Evolutionary conservation across 1,140 invertebrate genomes (phyloP), one percentile per base, ranked within the genome.

Genomic region (Contarinia nasturtii): DNA sequence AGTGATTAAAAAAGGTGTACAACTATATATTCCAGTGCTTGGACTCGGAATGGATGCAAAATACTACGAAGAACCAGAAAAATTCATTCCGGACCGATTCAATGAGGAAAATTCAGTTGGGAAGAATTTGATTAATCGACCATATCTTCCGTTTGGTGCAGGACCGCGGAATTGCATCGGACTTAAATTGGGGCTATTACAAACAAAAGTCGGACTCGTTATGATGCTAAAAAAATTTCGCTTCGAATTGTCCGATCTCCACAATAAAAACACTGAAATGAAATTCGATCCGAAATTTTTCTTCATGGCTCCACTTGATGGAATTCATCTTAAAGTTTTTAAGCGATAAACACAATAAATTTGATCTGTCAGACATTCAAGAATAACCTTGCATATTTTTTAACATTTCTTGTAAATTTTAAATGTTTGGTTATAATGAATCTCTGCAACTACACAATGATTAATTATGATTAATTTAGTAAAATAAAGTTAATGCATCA

Each of bases 61-160:
- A n/a, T 65, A 73, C 45, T 85, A 70, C 58, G 66, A 72, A 2
- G 63, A 83, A 50, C 81, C 82, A 7, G 66, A 76, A 7, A 61
- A 55, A 12, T 86, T 80, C 52, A 67, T 79, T 60, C 82, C 82
- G 0, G 74, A 80, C 37, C 62, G 79, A 51, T 84, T 83, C 55
- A 57, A 61, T 11, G 59, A 68, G 2, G 71, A 73, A 52, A 66
- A 67, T 59, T 74, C 17, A 46, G 37, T 14, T 14, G 14, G 17
- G 7, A 40, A n/a, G 17, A 15, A 15, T 14, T 7, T 15, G 3
- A 7, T 14, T 3, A 40, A 1, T 75, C 57, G 54, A 84, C 51
- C 54, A 18, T 55, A 54, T 11, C 54, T 81, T 40, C 74, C 81
- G 2, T 86, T 83, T 58, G 79, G 79, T 14, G 52, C 52, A 11